Percentiles rank a stretch among this genome's conserved stretches.
These are phyloP conservation scores for Botia kubotai DNA, from an alignment of 2,797 vertebrate species.

Conservation along the genomic window DNA sequence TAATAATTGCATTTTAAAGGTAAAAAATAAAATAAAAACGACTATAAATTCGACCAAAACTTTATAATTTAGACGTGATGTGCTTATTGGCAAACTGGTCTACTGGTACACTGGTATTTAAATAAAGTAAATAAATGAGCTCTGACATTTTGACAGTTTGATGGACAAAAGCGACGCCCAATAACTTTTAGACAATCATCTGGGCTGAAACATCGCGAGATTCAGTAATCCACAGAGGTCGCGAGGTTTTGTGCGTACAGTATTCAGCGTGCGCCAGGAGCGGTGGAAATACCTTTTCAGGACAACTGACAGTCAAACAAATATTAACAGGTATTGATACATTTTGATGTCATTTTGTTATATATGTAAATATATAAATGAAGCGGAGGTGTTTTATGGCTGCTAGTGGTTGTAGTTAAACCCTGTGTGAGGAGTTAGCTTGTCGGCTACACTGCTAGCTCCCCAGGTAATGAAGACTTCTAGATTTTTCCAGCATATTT, in stretches of 20 bases:
- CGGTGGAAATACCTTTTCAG: neutral
- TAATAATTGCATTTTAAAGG: no score
- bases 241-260: slow-evolving; percentile 12
- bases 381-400: neutral
- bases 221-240: slow-evolving; percentile 9
- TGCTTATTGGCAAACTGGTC: no score
- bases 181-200: neutral
- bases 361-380: neutral
- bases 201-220: slow-evolving; percentile 21
- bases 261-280: neutral
- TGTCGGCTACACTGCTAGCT: slow-evolving; percentile 24
- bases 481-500: slow-evolving; percentile 47
- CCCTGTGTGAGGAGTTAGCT: slow-evolving; percentile 35
- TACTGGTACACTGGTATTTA: no score
- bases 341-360: neutral
- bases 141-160: neutral
- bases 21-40: no score
- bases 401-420: neutral
- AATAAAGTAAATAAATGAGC: neutral
- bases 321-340: slow-evolving; percentile 32
- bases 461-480: slow-evolving; percentile 41
- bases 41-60: no score
- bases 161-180: neutral
- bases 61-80: no score
- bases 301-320: neutral